Evolutionary conservation across 2,888 invertebrate genomes (phyloP).

Genomic region (Drosophila mercatorum): DNA sequence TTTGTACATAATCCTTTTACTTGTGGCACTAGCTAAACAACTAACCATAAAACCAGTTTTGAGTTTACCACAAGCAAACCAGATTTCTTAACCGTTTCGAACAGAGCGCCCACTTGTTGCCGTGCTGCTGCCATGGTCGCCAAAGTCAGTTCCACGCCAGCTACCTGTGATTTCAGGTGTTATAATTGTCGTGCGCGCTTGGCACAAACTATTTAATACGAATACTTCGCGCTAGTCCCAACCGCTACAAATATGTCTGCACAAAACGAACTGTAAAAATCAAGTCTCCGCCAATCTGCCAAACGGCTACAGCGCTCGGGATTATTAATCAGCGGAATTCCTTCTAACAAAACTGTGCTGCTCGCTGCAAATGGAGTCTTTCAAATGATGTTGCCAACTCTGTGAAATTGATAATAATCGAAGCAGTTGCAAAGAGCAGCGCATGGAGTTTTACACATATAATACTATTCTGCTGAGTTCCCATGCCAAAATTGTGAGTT

Average conservation of each 20-base stretch:
- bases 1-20: conserved; percentile 56
- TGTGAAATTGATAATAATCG: conserved; percentile 16
- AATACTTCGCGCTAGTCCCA: conserved; percentile 43
- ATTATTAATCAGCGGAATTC: conserved; percentile 17
- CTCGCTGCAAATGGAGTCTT: conserved; percentile 16
- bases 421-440: conserved; percentile 16
- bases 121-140: conserved; percentile 60
- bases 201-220: conserved; percentile 39
- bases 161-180: conserved; percentile 69
- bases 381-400: conserved; percentile 22
- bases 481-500: conserved; percentile 3
- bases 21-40: conserved; percentile 56
- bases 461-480: conserved; percentile 10
- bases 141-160: conserved; percentile 74
- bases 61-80: conserved; percentile 55
- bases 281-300: conserved; percentile 19
- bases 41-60: conserved; percentile 50
- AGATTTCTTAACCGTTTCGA: conserved; percentile 62
- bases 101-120: conserved; percentile 73
- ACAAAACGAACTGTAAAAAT: conserved; percentile 29
- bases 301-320: conserved; percentile 27
- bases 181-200: conserved; percentile 57
- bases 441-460: background rate
- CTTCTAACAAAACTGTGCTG: background rate
- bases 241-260: conserved; percentile 28